These are phyloP conservation scores for Cerastis leucographa DNA, from an alignment of 2,888 invertebrate genomes.

Conservation along the genomic window DNA sequence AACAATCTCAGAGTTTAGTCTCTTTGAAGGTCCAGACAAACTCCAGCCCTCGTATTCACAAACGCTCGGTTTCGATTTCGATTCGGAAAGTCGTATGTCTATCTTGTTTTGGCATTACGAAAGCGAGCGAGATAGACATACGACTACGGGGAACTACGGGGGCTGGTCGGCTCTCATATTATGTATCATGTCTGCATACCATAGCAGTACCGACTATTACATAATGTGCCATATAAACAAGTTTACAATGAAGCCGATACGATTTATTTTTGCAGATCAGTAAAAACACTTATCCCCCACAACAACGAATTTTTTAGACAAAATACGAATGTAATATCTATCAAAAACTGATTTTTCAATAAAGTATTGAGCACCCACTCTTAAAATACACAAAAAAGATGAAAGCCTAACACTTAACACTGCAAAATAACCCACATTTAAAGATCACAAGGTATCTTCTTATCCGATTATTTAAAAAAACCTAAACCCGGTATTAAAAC, in stretches of 20 bases:
- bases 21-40: no score
- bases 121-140: no score
- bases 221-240: background rate
- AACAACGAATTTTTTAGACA: background rate
- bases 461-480: constrained; percentile 82
- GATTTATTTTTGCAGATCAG: background rate
- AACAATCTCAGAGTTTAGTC: no score
- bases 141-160: no score
- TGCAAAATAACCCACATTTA: constrained; percentile 64
- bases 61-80: no score
- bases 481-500: constrained; percentile 85
- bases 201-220: background rate
- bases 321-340: constrained; percentile 22
- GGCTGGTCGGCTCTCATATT: no score
- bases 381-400: constrained; percentile 25
- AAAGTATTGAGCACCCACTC: constrained; percentile 22
- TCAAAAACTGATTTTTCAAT: constrained; percentile 13
- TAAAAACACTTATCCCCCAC: background rate
- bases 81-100: no score
- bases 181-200: background rate
- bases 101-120: no score
- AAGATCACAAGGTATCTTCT: constrained; percentile 73
- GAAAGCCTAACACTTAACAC: constrained; percentile 65
- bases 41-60: no score
- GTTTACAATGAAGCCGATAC: background rate